Evolutionary conservation across 1,140 invertebrate species (phyloP).

Genomic region (Harpegnathos saltator): DNA sequence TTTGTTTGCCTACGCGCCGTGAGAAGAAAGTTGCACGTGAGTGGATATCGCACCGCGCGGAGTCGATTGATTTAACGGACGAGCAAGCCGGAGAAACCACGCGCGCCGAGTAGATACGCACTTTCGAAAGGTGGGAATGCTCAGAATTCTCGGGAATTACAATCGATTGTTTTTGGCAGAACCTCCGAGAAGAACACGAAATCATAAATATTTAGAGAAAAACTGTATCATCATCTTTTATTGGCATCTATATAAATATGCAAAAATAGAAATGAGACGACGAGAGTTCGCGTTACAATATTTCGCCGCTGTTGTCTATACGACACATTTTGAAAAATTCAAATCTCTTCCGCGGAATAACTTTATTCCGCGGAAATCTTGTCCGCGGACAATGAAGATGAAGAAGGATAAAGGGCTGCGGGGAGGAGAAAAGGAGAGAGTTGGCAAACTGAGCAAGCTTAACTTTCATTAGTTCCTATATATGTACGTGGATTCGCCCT

Average conservation of each 20-base stretch:
- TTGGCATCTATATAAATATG: no score
- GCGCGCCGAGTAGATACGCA: neutral
- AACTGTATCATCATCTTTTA: no score
- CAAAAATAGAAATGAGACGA: no score
- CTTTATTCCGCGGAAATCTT: neutral
- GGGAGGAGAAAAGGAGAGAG: neutral
- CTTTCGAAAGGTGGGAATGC: no score
- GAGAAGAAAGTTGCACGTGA: conserved; percentile 33
- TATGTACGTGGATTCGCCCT: conserved; percentile 28
- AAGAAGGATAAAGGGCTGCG: no score
- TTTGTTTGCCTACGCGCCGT: conserved; percentile 42
- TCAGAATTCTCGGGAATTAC: no score
- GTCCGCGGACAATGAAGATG: no score
- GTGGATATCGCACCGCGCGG: conserved; percentile 7
- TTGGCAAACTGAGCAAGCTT: conserved; percentile 3
- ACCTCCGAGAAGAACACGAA: no score
- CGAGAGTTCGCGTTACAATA: no score
- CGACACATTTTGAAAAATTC: neutral
- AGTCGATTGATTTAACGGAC: conserved; percentile 50
- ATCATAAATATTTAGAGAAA: no score
- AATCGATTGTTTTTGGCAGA: no score
- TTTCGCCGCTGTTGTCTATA: no score
- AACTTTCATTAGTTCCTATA: conserved; percentile 46
- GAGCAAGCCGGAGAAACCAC: conserved; percentile 27
- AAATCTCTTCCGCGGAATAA: neutral